Base-by-base conservation (phyloP, 2,888 invertebrate species). In the Caenorhabditis sp. region DNA sequence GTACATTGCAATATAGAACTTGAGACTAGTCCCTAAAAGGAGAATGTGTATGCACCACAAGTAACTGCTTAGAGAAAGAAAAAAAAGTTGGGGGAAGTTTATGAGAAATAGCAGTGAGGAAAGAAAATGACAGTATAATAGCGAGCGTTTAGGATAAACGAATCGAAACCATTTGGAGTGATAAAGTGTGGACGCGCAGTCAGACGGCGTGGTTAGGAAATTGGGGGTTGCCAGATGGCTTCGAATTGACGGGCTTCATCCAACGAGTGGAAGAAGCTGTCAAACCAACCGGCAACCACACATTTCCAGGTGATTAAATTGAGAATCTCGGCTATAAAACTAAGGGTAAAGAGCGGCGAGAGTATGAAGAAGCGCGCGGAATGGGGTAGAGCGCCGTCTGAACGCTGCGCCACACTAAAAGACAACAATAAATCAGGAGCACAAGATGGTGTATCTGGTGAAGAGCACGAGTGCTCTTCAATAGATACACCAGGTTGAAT, bases 331-430 rank as follows among this genome's bases (percentile, higher is more conserved):
- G 79, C 74, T 79, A 82, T 24, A 54, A 80, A 70, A 75, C 49
- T 70, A 59, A 35, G 68, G 76, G 64, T 66, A 59, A 73, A 80
- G 75, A 79, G 85, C 80, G 81, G 82, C 82, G 74, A 54, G 47
- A 73, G 82, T 84, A 74, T 54, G 64, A 72, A 82, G 77, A 58
- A 49, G 73, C 85, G 85, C 87, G 84, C 83, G 88, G 88, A 88
- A 88, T 88, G 88, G 85, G 70, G 77, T 49, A 61, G 74, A 82
- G 68, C 84, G 86, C 87, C 85, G 85, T 87, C 88, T 85, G 88
- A 88, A 85, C 85, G 88, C 87, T 75, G 79, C 84, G 75, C 80
- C 81, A 85, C 86, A 82, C 85, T 75, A 51, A 63, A 79, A 35
- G 70, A 79, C 80, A 82, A 77, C 80, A 69, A 80, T 47, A 16